phyloP scores from a whole-genome alignment of 2,888 invertebrate genomes.

The Lasioglossum vierecki region DNA sequence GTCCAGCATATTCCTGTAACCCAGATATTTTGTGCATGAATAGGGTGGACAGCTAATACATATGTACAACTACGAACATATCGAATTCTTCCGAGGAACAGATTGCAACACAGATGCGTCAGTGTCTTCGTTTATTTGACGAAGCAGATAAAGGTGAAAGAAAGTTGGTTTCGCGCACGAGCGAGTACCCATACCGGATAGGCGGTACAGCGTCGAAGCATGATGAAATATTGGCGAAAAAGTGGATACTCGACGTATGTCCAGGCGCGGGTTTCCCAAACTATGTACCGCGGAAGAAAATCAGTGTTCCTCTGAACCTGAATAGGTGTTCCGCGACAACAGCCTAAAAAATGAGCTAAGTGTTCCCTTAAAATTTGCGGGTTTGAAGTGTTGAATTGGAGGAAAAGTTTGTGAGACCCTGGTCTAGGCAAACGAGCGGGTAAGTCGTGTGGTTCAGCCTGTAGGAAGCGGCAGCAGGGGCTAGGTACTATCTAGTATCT shows the following conservation, averaged over 20 bases:
- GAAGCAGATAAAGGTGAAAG: neutral
- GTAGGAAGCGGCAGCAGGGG: constrained; percentile 68
- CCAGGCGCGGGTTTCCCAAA: neutral
- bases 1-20: neutral
- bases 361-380: too few relatives aligned
- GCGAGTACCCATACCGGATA: neutral
- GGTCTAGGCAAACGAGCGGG: neutral
- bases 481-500: constrained; percentile 80
- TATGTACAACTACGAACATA: neutral
- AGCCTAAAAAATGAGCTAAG: too few relatives aligned
- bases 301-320: too few relatives aligned
- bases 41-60: neutral
- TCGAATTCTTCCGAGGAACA: neutral
- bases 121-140: neutral
- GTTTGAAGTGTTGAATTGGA: too few relatives aligned
- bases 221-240: constrained; percentile 3
- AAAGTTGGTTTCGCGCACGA: neutral
- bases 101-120: neutral
- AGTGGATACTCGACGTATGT: neutral
- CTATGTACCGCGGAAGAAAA: too few relatives aligned
- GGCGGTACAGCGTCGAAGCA: neutral
- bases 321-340: too few relatives aligned
- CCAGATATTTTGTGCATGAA: neutral
- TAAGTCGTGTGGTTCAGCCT: constrained; percentile 32
- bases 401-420: too few relatives aligned